A percentile compares a stretch with the other conserved stretches of the same genome.
phyloP scores from a whole-genome alignment of 1,140 invertebrate species.

The Galleria mellonella region DNA sequence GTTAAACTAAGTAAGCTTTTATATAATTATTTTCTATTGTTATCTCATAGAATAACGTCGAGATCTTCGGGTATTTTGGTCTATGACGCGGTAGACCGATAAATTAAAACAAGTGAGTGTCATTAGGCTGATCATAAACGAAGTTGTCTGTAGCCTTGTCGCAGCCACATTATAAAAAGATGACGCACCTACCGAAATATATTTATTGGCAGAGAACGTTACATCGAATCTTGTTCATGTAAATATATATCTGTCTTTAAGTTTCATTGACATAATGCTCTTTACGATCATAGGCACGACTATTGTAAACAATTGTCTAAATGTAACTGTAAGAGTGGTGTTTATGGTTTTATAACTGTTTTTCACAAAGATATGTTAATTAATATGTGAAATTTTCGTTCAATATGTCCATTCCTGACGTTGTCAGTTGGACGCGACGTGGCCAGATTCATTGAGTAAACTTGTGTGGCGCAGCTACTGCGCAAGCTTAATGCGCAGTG shows the following conservation, averaged over 20 bases:
- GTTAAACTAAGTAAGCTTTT: too few species aligned
- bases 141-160: slow-evolving; percentile 36
- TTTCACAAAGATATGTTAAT: too few species aligned
- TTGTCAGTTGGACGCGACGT: too few species aligned
- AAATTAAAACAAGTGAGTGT: slow-evolving; percentile 34
- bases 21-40: neutral
- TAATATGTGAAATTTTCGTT: too few species aligned
- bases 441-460: slow-evolving; percentile 62
- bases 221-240: slow-evolving; percentile 5
- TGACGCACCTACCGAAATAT: slow-evolving; percentile 55
- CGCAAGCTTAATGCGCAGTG: slow-evolving; percentile 14
- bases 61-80: slow-evolving; percentile 6
- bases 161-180: slow-evolving; percentile 37
- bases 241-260: neutral
- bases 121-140: slow-evolving; percentile 30
- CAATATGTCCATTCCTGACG: too few species aligned
- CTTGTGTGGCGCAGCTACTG: slow-evolving; percentile 33
- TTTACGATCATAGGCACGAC: too few species aligned
- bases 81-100: slow-evolving; percentile 17
- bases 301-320: too few species aligned
- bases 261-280: too few species aligned
- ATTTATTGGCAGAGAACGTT: slow-evolving; percentile 29
- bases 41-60: neutral
- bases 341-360: too few species aligned
- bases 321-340: too few species aligned